These are phyloP conservation scores for Meda fulgida DNA, from an alignment of 2,797 vertebrate species.

Conservation along the genomic window DNA sequence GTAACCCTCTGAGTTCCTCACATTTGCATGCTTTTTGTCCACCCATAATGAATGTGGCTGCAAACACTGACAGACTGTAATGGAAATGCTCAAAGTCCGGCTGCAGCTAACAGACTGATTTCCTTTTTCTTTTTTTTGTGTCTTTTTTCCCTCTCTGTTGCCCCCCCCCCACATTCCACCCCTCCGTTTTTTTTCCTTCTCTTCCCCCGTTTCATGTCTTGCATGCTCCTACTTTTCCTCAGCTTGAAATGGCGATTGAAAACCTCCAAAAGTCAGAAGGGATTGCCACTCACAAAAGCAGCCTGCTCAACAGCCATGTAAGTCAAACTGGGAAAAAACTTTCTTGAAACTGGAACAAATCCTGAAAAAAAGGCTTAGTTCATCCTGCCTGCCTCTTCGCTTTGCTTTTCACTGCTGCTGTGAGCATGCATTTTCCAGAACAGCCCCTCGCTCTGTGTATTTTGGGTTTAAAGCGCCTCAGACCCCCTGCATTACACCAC, in stretches of 20 bases:
- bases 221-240: conserved; percentile 82
- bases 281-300: conserved; percentile 99
- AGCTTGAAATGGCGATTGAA: conserved; percentile 99
- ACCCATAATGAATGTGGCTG: conserved; percentile 76
- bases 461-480: not conserved
- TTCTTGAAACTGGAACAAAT: conserved; percentile 63
- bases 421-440: conserved; percentile 35
- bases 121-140: conserved; percentile 76
- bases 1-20: conserved; percentile 75
- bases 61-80: conserved; percentile 79
- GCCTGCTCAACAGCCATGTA: conserved; percentile 99
- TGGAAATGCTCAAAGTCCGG: conserved; percentile 81
- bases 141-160: conserved; percentile 58
- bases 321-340: conserved; percentile 80
- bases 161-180: conserved; percentile 61
- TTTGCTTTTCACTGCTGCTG: conserved; percentile 42
- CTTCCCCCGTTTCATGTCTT: conserved; percentile 66
- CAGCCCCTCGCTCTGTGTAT: not conserved
- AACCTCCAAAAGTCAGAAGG: conserved; percentile 99
- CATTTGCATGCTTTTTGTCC: conserved; percentile 82
- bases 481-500: conserved; percentile 19
- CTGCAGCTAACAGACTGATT: conserved; percentile 91
- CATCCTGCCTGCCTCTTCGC: conserved; percentile 30
- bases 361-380: conserved; percentile 30
- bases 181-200: conserved; percentile 62